Evolutionary conservation across 2,797 vertebrate species (phyloP).

Genomic region (Melanotaenia pygmaea): DNA sequence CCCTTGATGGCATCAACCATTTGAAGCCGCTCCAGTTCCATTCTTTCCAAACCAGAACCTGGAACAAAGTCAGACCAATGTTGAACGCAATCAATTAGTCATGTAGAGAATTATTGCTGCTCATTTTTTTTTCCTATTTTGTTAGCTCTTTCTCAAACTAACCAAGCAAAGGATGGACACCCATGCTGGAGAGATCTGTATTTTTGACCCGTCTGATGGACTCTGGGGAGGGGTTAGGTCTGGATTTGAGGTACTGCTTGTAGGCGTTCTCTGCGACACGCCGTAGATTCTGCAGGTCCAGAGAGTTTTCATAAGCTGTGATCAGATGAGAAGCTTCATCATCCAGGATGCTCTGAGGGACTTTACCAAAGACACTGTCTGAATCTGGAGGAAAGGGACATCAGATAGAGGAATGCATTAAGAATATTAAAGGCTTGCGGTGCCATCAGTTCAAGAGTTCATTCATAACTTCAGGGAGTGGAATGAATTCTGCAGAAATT

Average conservation of each 20-base stretch:
- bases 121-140: background rate
- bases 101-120: background rate
- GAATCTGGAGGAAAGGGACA: conserved; percentile 44
- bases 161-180: conserved; percentile 94
- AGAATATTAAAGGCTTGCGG: background rate
- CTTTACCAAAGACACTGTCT: conserved; percentile 88
- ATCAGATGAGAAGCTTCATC: conserved; percentile 89
- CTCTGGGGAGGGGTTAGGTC: conserved; percentile 89
- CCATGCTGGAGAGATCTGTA: conserved; percentile 83
- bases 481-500: background rate
- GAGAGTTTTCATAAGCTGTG: conserved; percentile 80
- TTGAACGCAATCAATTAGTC: background rate
- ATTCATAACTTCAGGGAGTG: background rate
- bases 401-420: background rate
- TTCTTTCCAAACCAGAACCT: conserved; percentile 87
- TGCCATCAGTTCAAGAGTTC: background rate
- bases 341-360: conserved; percentile 93
- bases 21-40: conserved; percentile 89
- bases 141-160: conserved; percentile 53
- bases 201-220: conserved; percentile 93
- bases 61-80: conserved; percentile 12
- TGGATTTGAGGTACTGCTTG: conserved; percentile 93
- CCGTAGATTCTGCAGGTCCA: conserved; percentile 87
- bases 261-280: conserved; percentile 90
- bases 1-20: conserved; percentile 91